phyloP scores from a whole-genome alignment of 2,888 invertebrate species.

The Caenorhabditis doughertyi region DNA sequence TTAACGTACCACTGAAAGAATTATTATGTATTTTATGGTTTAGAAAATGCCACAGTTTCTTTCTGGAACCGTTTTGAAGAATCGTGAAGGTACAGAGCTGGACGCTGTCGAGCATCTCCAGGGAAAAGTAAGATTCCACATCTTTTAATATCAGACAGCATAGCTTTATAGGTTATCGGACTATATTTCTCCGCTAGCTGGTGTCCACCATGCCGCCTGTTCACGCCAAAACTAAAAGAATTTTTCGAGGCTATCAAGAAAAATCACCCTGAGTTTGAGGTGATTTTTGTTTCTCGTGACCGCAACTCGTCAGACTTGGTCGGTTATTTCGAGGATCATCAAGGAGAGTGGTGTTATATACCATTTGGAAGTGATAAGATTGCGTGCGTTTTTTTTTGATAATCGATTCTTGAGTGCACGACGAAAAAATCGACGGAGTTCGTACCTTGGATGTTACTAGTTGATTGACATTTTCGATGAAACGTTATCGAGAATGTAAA shows the following conservation, averaged over 20 bases:
- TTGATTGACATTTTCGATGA: too few species aligned
- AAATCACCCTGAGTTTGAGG: slow-evolving; percentile 79
- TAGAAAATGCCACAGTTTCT: slow-evolving; percentile 69
- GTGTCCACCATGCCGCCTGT: slow-evolving; percentile 83
- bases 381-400: slow-evolving; percentile 66
- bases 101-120: not conserved
- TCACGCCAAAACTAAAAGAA: slow-evolving; percentile 81
- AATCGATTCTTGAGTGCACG: too few species aligned
- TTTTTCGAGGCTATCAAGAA: slow-evolving; percentile 73
- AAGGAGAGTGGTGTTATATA: slow-evolving; percentile 79
- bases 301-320: slow-evolving; percentile 73
- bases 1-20: too few species aligned
- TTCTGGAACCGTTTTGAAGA: slow-evolving; percentile 57
- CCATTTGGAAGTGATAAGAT: slow-evolving; percentile 79
- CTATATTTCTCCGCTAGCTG: slow-evolving; percentile 85
- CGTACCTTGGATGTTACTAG: too few species aligned
- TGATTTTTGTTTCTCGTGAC: slow-evolving; percentile 81
- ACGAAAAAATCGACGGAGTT: too few species aligned
- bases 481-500: too few species aligned
- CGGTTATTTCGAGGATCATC: slow-evolving; percentile 80
- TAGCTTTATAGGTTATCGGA: slow-evolving; percentile 82
- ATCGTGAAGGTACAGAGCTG: slow-evolving; percentile 62
- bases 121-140: not conserved
- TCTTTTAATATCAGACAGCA: not conserved
- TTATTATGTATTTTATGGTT: too few species aligned